Percentiles rank a stretch among this genome's conserved stretches.
These are phyloP conservation scores for Mormyrus iriodes DNA, from an alignment of 2,113 vertebrate species.

Conservation along the genomic window DNA sequence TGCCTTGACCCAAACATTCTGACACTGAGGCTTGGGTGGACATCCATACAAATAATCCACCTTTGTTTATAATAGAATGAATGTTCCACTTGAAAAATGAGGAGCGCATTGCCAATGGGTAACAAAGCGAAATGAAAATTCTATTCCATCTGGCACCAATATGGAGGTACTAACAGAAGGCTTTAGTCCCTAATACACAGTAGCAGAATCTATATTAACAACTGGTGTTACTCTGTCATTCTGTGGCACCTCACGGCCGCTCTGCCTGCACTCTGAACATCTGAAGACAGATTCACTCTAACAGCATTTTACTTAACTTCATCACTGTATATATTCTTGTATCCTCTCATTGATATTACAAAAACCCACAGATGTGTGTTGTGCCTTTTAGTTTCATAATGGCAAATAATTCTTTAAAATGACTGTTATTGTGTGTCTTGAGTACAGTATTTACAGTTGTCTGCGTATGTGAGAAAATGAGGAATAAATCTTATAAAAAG, in stretches of 20 bases:
- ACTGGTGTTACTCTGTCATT: background rate
- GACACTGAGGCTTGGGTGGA: background rate
- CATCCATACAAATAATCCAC: background rate
- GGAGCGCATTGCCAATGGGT: background rate
- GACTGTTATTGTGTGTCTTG: background rate
- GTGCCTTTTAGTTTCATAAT: background rate
- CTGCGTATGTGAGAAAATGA: background rate
- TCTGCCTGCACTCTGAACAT: background rate
- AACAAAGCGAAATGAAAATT: background rate
- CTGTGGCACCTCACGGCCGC: background rate
- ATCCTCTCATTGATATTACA: background rate
- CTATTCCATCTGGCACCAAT: background rate
- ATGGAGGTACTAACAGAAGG: background rate
- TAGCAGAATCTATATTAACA: background rate
- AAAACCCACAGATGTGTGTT: background rate
- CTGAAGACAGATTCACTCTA: background rate
- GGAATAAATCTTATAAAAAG: background rate
- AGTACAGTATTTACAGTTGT: background rate
- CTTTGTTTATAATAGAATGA: background rate
- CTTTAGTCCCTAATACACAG: background rate
- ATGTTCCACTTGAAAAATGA: background rate
- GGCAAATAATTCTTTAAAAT: background rate
- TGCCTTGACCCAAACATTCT: background rate
- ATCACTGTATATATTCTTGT: background rate
- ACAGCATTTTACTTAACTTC: background rate